Evolutionary conservation across 2,797 vertebrate species (phyloP).

Genomic region (Sphenodon punctatus): DNA sequence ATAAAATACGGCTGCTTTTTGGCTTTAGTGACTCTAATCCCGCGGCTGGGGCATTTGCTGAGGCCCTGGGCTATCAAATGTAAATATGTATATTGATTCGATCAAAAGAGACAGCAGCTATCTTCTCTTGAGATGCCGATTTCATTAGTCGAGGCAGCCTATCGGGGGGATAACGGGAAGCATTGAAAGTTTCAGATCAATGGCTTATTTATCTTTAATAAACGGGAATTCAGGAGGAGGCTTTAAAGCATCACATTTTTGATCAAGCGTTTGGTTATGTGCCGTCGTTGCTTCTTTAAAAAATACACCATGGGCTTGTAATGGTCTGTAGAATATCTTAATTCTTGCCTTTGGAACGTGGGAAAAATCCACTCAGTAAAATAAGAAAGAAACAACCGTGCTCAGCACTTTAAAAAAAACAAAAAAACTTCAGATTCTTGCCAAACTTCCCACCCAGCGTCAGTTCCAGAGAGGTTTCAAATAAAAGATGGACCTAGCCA

Average conservation of each 20-base stretch:
- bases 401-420: background rate
- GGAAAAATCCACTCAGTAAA: background rate
- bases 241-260: background rate
- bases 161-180: background rate
- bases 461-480: background rate
- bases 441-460: background rate
- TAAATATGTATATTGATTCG: slow-evolving; percentile 15
- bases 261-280: background rate
- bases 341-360: background rate
- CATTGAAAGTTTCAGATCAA: background rate
- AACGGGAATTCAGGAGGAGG: background rate
- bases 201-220: background rate
- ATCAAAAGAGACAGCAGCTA: background rate
- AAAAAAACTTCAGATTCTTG: background rate
- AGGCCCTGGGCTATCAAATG: background rate
- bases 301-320: background rate
- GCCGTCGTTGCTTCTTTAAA: background rate
- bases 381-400: background rate
- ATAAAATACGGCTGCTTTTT: background rate
- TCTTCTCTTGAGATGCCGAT: background rate
- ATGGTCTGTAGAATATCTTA: background rate
- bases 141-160: slow-evolving; percentile 9
- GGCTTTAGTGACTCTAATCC: background rate
- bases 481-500: background rate
- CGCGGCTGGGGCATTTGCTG: background rate